These are phyloP conservation scores for Bombyx mandarina DNA, from an alignment of 1,140 invertebrate genomes.

Conservation along the genomic window DNA sequence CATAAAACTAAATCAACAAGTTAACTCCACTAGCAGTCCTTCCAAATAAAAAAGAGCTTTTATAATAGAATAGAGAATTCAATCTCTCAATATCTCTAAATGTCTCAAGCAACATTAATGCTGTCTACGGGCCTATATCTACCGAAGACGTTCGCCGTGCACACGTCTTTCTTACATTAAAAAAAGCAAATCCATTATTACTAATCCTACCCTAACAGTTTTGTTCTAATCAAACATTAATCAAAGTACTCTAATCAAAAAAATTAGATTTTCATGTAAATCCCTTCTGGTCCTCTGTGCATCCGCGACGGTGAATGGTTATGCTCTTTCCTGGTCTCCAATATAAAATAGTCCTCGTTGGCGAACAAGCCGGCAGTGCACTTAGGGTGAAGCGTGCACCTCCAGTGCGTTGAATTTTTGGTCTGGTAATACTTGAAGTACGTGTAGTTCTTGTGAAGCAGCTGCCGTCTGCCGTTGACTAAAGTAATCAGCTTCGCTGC, in stretches of 20 bases:
- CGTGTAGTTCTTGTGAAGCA: not conserved
- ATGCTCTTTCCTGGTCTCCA: conserved; percentile 14
- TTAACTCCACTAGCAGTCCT: too few species aligned
- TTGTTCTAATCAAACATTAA: too few species aligned
- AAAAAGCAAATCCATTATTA: too few species aligned
- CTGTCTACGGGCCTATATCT: too few species aligned
- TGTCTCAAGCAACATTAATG: too few species aligned
- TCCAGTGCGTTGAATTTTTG: conserved; percentile 11
- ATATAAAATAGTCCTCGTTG: conserved; percentile 5
- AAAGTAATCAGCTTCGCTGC: conserved; percentile 20
- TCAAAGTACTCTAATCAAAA: not conserved
- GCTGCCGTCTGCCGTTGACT: conserved; percentile 5
- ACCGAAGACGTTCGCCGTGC: too few species aligned
- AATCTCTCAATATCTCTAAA: too few species aligned
- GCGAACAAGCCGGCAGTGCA: conserved; percentile 19
- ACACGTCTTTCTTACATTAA: too few species aligned
- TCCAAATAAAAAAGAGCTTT: too few species aligned
- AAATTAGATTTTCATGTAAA: conserved; percentile 10
- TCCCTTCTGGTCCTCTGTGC: conserved; percentile 6
- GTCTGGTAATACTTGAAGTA: conserved; percentile 8
- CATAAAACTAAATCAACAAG: too few species aligned
- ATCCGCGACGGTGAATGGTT: conserved; percentile 6
- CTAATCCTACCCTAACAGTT: too few species aligned
- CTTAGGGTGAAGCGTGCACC: conserved; percentile 13
- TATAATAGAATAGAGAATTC: too few species aligned